Base-by-base conservation (phyloP, 2,888 invertebrate species). In the Dermolepida albohirtum region DNA sequence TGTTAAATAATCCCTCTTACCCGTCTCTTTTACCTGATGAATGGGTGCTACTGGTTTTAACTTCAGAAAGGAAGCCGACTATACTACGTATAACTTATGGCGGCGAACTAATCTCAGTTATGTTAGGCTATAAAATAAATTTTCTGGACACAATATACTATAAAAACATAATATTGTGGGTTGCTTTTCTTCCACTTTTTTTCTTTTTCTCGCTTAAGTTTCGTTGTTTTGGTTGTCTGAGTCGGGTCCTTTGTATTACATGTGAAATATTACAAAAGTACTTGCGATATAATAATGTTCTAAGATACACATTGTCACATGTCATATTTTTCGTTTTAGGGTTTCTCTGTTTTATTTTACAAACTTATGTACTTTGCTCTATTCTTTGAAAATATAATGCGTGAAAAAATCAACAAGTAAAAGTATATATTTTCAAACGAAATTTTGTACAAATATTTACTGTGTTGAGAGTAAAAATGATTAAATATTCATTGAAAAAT, bases 11-110 rank as follows among this genome's bases (percentile, higher is more conserved):
- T 64, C 49, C 59, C 55, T 34, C 47, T 22, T 14, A 34, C 27
- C 57, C 55, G 62, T 63, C 66, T 62, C 52, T 39, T 57, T 55
- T 77, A 74, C 75, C 76, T 78, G 78, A 78, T 76, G 75, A 74
- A 76, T 75, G 74, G 74, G 75, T 69, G 78, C 79, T 79, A 79
- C 79, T 78, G 79, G 78, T 79, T 78, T 78, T 78, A 75, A 77
- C 75, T 74, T 73, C 71, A 69, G 68, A 72, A 71, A 66, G 39
- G 50, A 66, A 55, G 68, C 70, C 63, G 66, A 62, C 69, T 10
- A 34, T 34, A 34, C 34, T 34, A 34, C 34, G 6, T 44, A 70
- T 71, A 71, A 74, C 66, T 71, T 73, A 73, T 65, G 49, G 66
- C 69, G 43, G 66, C 59, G 65, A 66, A 71, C 72, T 73, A 73